Conservation (phyloP, 2,113 vertebrate genomes). For the Engraulis encrasicolus region DNA sequence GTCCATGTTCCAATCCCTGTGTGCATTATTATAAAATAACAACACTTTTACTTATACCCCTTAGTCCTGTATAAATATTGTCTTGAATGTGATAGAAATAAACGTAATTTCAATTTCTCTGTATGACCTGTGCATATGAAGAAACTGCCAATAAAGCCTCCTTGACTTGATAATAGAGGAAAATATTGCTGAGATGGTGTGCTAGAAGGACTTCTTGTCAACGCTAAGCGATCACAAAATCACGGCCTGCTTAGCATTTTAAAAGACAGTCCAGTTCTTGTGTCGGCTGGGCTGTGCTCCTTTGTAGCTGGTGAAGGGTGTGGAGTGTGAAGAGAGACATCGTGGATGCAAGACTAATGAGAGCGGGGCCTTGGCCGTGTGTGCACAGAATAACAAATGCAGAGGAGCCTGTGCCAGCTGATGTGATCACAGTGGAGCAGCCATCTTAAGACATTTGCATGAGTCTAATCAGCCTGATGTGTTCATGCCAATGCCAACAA, state of each 20-base stretch:
- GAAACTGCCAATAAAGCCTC: no score
- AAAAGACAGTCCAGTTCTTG: not conserved
- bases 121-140: no score
- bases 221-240: not conserved
- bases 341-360: not conserved
- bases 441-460: not conserved
- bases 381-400: constrained; percentile 23
- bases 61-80: no score
- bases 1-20: no score
- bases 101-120: not conserved
- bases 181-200: not conserved
- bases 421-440: not conserved
- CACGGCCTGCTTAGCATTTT: not conserved
- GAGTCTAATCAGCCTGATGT: not conserved
- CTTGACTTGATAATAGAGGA: not conserved
- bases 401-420: not conserved
- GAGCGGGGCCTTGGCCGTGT: not conserved
- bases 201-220: not conserved
- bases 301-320: not conserved
- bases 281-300: not conserved
- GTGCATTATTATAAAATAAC: not conserved
- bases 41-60: no score
- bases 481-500: not conserved
- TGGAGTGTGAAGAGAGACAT: not conserved
- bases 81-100: not conserved